phyloP scores from a whole-genome alignment of 2,113 vertebrate species.

The Microcebus jonahi region DNA sequence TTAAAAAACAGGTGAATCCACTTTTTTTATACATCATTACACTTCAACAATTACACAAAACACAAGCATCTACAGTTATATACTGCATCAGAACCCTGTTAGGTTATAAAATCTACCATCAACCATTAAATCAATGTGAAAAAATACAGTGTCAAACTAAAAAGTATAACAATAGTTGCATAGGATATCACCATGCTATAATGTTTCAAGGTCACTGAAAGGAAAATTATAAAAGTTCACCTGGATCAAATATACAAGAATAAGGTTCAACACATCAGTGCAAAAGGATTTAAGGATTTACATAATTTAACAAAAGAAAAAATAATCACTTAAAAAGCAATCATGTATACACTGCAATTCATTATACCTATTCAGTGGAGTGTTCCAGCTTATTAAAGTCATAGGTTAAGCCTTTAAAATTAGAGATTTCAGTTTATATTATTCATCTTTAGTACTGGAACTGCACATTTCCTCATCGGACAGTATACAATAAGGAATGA shows the following conservation, averaged over 20 bases:
- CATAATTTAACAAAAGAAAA: slow-evolving; percentile 87
- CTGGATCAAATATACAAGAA: slow-evolving; percentile 89
- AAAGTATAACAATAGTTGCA: slow-evolving; percentile 95
- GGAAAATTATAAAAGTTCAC: slow-evolving; percentile 91
- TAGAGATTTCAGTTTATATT: slow-evolving; percentile 78
- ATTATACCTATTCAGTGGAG: slow-evolving; percentile 70
- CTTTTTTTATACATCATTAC: slow-evolving; percentile 94
- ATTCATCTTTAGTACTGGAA: slow-evolving; percentile 78
- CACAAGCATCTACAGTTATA: slow-evolving; percentile 90
- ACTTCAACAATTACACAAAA: slow-evolving; percentile 95
- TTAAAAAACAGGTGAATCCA: slow-evolving; percentile 97
- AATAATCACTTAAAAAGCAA: slow-evolving; percentile 90
- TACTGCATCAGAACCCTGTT: slow-evolving; percentile 88
- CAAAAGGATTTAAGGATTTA: slow-evolving; percentile 95
- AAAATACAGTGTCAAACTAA: slow-evolving; percentile 91
- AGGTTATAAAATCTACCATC: slow-evolving; percentile 91
- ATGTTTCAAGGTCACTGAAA: slow-evolving; percentile 85
- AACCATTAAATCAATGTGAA: slow-evolving; percentile 84
- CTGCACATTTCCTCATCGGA: slow-evolving; percentile 80
- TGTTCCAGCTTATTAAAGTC: slow-evolving; percentile 81
- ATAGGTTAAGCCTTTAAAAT: slow-evolving; percentile 86
- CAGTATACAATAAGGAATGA: slow-evolving; percentile 87
- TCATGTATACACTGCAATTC: slow-evolving; percentile 83
- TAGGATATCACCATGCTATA: slow-evolving; percentile 99
- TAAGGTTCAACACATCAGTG: slow-evolving; percentile 95